Conservation (phyloP, 1,140 invertebrate genomes). For the Himalopsyche phryganea region DNA sequence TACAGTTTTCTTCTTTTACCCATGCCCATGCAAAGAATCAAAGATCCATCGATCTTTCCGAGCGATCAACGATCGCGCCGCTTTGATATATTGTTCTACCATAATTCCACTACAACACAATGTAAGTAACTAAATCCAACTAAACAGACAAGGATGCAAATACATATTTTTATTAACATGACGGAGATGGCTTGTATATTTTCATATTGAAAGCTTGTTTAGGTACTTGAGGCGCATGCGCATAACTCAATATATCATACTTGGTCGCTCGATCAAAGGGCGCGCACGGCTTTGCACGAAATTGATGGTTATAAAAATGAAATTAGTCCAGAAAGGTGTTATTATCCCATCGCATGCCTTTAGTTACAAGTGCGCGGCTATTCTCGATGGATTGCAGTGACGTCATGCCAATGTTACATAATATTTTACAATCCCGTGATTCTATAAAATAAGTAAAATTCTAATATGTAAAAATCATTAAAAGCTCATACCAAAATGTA, state of each 20-base stretch:
- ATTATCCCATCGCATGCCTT: slow-evolving; percentile 56
- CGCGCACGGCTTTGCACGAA: slow-evolving; percentile 40
- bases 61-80: neutral
- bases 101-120: no score
- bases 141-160: neutral
- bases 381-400: no score
- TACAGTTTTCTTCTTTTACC: neutral
- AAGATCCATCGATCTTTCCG: slow-evolving; percentile 7
- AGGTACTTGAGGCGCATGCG: slow-evolving; percentile 37
- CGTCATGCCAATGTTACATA: no score
- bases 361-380: slow-evolving; percentile 43
- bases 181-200: neutral
- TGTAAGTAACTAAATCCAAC: no score
- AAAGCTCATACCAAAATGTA: no score
- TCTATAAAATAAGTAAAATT: no score
- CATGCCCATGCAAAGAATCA: neutral
- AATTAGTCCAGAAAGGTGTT: slow-evolving; percentile 57
- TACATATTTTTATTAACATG: neutral
- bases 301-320: slow-evolving; percentile 57
- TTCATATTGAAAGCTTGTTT: slow-evolving; percentile 5
- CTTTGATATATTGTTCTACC: neutral
- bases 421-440: no score
- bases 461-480: no score
- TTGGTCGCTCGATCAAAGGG: slow-evolving; percentile 32
- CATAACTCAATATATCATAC: slow-evolving; percentile 36